Conservation (phyloP, 1,140 invertebrate genomes). For the Drosophila paulistorum region DNA sequence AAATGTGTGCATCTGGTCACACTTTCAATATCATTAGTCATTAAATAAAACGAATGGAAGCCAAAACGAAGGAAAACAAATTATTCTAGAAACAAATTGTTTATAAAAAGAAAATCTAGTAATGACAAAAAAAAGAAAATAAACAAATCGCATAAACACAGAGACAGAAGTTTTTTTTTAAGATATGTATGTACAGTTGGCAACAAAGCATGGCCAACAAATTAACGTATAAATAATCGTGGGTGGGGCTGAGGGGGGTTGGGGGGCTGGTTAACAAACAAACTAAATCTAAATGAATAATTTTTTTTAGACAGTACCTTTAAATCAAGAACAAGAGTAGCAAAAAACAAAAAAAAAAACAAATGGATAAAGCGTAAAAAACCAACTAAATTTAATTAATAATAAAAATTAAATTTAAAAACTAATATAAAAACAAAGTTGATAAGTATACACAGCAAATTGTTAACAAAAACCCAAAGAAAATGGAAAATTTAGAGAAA, state of each 20-base stretch:
- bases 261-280: constrained; percentile 6
- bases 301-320: constrained; percentile 78
- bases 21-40: constrained; percentile 62
- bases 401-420: constrained; percentile 59
- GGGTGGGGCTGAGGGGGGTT: constrained; percentile 5
- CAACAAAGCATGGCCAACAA: constrained; percentile 24
- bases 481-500: constrained; percentile 45
- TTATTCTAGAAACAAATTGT: constrained; percentile 20
- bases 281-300: constrained; percentile 34
- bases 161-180: constrained; percentile 10
- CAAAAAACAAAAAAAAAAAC: constrained; percentile 31
- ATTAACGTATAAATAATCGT: constrained; percentile 15
- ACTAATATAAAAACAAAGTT: constrained; percentile 50
- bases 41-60: constrained; percentile 31
- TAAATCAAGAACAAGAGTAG: constrained; percentile 42
- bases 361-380: constrained; percentile 19
- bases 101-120: constrained; percentile 1
- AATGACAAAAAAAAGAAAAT: background rate
- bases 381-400: constrained; percentile 73
- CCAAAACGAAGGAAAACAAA: constrained; percentile 32
- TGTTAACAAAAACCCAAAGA: constrained; percentile 56
- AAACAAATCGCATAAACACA: constrained; percentile 18
- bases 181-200: constrained; percentile 24
- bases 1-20: constrained; percentile 22
- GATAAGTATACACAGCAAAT: constrained; percentile 61